Conservation (phyloP, 2,797 vertebrate genomes). For the Sebastes flavidus region DNA sequence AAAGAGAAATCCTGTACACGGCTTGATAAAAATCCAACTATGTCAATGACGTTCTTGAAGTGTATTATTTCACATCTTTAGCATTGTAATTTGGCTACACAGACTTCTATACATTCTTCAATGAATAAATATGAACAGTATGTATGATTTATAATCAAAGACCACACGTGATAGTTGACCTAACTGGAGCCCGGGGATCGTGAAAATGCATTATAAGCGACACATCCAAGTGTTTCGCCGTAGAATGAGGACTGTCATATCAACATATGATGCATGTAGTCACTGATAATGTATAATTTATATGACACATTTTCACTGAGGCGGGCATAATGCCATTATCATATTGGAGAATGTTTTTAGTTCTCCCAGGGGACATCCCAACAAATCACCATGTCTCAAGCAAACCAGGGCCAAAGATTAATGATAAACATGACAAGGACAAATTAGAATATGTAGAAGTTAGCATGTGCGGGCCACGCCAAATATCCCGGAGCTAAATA, state of each 20-base stretch:
- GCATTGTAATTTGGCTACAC: conserved; percentile 14
- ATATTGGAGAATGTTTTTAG: conserved; percentile 80
- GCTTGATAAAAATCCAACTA: conserved; percentile 50
- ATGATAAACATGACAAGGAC: conserved; percentile 87
- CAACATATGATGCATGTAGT: conserved; percentile 74
- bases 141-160: conserved; percentile 66
- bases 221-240: conserved; percentile 57
- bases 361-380: conserved; percentile 72
- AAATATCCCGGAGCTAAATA: conserved; percentile 78
- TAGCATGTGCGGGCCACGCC: conserved; percentile 69
- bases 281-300: conserved; percentile 83
- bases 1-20: conserved; percentile 27
- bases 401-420: conserved; percentile 84
- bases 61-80: conserved; percentile 18
- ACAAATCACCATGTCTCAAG: conserved; percentile 79
- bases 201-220: conserved; percentile 57
- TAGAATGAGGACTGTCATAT: conserved; percentile 77
- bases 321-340: conserved; percentile 82
- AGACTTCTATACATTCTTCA: neutral
- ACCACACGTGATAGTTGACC: conserved; percentile 56
- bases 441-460: conserved; percentile 83
- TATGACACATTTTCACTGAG: conserved; percentile 81
- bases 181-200: conserved; percentile 37
- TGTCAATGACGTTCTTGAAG: neutral
- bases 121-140: conserved; percentile 8